phyloP scores from a whole-genome alignment of 2,888 invertebrate species.

The Drosophila mimetica region DNA sequence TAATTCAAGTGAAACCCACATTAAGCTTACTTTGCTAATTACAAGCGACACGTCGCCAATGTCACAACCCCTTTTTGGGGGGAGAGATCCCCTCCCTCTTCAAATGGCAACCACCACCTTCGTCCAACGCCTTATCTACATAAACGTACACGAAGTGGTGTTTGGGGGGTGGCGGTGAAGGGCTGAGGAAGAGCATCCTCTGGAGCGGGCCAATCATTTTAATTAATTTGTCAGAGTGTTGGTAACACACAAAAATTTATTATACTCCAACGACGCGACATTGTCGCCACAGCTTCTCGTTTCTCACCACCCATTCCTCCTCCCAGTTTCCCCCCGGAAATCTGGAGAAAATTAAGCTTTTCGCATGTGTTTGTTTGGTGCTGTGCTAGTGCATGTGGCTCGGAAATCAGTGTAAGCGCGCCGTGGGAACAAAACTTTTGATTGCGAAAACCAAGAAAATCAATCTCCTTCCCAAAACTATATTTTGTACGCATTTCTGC shows the following conservation, averaged over 20 bases:
- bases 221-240: slow-evolving; percentile 83
- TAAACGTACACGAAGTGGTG: slow-evolving; percentile 54
- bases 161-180: background rate
- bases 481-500: too few relatives aligned
- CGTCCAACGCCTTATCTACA: slow-evolving; percentile 61
- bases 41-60: slow-evolving; percentile 77
- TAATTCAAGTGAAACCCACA: slow-evolving; percentile 81
- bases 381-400: slow-evolving; percentile 23
- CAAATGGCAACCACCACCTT: slow-evolving; percentile 1
- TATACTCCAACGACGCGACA: slow-evolving; percentile 63
- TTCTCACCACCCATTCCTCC: background rate
- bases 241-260: slow-evolving; percentile 78
- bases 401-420: slow-evolving; percentile 71
- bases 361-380: slow-evolving; percentile 24
- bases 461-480: slow-evolving; percentile 46
- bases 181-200: slow-evolving; percentile 7
- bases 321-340: slow-evolving; percentile 35
- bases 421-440: slow-evolving; percentile 73
- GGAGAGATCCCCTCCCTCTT: background rate
- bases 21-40: slow-evolving; percentile 83
- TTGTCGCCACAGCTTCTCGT: slow-evolving; percentile 14
- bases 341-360: slow-evolving; percentile 68
- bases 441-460: slow-evolving; percentile 76
- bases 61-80: slow-evolving; percentile 37
- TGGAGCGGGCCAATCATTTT: slow-evolving; percentile 80